These are phyloP conservation scores for Neomonachus schauinslandi DNA, from an alignment of 2,113 vertebrate genomes.

Conservation along the genomic window DNA sequence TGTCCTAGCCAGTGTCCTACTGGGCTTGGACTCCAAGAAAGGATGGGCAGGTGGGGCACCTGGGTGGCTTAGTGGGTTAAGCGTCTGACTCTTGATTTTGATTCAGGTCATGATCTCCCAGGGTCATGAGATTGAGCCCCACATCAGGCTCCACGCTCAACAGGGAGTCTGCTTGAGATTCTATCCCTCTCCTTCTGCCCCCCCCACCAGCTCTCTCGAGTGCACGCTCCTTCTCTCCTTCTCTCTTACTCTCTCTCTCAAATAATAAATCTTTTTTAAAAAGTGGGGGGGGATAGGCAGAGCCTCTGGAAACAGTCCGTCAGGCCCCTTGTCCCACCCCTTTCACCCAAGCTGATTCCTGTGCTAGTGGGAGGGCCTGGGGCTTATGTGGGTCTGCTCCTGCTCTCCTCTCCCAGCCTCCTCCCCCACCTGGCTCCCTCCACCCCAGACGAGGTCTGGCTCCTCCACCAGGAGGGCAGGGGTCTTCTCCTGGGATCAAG, in stretches of 20 bases:
- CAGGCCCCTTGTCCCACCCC: not conserved
- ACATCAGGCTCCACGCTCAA: not conserved
- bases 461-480: not conserved
- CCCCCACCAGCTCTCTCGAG: not conserved
- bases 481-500: not conserved
- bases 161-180: not conserved
- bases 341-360: not conserved
- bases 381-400: not conserved
- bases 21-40: rapidly evolving
- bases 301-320: not conserved
- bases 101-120: not conserved
- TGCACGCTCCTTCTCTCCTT: not conserved
- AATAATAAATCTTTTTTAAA: not conserved
- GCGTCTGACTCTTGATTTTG: not conserved
- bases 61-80: not conserved
- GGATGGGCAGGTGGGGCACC: not conserved
- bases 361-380: not conserved
- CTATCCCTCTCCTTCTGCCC: not conserved
- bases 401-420: too few relatives aligned
- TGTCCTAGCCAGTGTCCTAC: not conserved
- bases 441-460: not conserved
- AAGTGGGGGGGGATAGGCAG: too few relatives aligned
- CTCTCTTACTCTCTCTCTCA: not conserved
- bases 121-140: not conserved
- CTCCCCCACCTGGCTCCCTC: not conserved